Evolutionary conservation across 2,797 vertebrate genomes (phyloP).

Genomic region (Chaenodraco wilsoni): DNA sequence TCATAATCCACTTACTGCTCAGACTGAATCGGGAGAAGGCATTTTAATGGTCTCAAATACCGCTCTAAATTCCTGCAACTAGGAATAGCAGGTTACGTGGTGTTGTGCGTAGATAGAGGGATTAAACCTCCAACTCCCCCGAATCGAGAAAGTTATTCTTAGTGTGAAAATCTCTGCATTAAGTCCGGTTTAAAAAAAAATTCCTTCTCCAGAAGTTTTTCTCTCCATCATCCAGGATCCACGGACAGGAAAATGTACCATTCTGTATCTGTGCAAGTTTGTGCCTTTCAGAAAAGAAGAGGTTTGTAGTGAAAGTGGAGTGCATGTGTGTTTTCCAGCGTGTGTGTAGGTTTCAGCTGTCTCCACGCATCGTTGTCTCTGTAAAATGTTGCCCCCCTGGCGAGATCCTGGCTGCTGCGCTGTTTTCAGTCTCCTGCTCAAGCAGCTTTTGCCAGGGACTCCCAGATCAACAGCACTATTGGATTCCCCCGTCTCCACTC

Average conservation of each 20-base stretch:
- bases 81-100: slow-evolving; percentile 57
- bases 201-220: slow-evolving; percentile 66
- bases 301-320: slow-evolving; percentile 33
- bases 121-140: slow-evolving; percentile 58
- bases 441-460: slow-evolving; percentile 61
- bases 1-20: slow-evolving; percentile 80
- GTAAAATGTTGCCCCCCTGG: slow-evolving; percentile 66
- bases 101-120: slow-evolving; percentile 55
- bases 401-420: slow-evolving; percentile 53
- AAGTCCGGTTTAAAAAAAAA: slow-evolving; percentile 45
- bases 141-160: slow-evolving; percentile 57
- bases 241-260: slow-evolving; percentile 22
- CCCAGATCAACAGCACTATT: slow-evolving; percentile 61
- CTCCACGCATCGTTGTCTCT: slow-evolving; percentile 58
- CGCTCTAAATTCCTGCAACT: slow-evolving; percentile 51
- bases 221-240: slow-evolving; percentile 57
- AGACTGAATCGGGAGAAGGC: slow-evolving; percentile 58
- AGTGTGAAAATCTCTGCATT: slow-evolving; percentile 42
- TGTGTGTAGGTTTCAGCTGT: slow-evolving; percentile 61
- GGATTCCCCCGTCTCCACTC: slow-evolving; percentile 58
- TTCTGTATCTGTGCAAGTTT: slow-evolving; percentile 37
- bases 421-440: slow-evolving; percentile 53
- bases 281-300: slow-evolving; percentile 25
- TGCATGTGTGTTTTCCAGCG: slow-evolving; percentile 29
- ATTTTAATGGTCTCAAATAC: slow-evolving; percentile 60